These are phyloP conservation scores for Ditula angustiorana DNA, from an alignment of 2,888 invertebrate species.

Conservation along the genomic window DNA sequence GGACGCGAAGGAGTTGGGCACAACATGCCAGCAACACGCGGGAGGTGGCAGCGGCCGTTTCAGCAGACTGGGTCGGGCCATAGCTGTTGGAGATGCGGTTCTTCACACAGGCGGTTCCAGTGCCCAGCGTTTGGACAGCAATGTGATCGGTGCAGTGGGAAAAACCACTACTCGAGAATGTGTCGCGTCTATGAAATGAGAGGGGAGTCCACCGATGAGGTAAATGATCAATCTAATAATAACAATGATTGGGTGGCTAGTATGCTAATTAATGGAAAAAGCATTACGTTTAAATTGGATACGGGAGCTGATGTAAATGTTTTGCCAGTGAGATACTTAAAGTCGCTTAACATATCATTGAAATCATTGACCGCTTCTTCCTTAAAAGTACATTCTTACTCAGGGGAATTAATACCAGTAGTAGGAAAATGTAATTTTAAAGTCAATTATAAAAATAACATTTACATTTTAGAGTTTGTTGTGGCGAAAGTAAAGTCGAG, in stretches of 20 bases:
- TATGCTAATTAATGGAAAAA: constrained; percentile 36
- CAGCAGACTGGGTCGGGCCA: not conserved
- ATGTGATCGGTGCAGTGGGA: constrained; percentile 37
- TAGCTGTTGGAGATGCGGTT: constrained; percentile 37
- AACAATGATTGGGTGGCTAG: constrained; percentile 37
- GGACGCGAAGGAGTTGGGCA: too few species aligned
- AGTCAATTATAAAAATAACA: not conserved
- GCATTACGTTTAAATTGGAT: constrained; percentile 44
- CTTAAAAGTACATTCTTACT: too few species aligned
- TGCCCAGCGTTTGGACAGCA: constrained; percentile 43
- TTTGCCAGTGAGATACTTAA: constrained; percentile 34
- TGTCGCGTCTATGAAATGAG: constrained; percentile 38
- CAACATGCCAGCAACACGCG: not conserved
- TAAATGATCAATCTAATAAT: constrained; percentile 32
- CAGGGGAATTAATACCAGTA: not conserved
- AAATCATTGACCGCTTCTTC: too few species aligned
- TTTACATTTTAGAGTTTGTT: too few species aligned
- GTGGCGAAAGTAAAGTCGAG: not conserved
- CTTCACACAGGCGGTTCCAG: constrained; percentile 24
- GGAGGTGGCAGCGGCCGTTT: not conserved
- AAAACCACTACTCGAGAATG: constrained; percentile 43
- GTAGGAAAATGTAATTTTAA: not conserved
- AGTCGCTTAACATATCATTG: not conserved
- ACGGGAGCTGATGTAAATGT: too few species aligned
- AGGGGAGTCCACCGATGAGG: constrained; percentile 42